These are phyloP conservation scores for Gerris lacustris DNA, from an alignment of 2,888 invertebrate genomes.

Conservation along the genomic window DNA sequence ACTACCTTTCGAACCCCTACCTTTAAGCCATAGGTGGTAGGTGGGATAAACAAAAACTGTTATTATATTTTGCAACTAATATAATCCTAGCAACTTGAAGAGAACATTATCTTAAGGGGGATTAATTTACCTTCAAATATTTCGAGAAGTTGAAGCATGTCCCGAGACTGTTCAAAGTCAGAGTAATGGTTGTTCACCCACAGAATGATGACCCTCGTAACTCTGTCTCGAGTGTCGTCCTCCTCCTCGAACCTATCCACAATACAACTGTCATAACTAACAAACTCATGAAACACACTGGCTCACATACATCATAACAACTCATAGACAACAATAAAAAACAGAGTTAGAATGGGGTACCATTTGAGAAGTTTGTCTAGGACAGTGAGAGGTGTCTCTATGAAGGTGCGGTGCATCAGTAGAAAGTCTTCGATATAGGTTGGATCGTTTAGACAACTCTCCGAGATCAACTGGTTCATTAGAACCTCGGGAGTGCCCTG, in stretches of 20 bases:
- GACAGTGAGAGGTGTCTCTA: slow-evolving; percentile 71
- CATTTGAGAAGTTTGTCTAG: slow-evolving; percentile 77
- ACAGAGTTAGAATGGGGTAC: slow-evolving; percentile 35
- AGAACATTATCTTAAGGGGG: background rate
- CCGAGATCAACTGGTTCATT: slow-evolving; percentile 87
- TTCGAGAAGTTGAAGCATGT: slow-evolving; percentile 93
- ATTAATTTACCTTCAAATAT: slow-evolving; percentile 56
- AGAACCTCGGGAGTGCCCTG: slow-evolving; percentile 75
- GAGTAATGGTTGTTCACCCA: slow-evolving; percentile 99
- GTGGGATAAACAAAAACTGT: too few species aligned
- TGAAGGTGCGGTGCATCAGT: slow-evolving; percentile 90
- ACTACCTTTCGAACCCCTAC: too few species aligned
- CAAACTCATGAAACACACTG: background rate
- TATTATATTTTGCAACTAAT: too few species aligned
- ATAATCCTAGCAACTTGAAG: too few species aligned
- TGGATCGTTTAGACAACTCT: slow-evolving; percentile 84
- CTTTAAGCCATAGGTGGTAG: too few species aligned
- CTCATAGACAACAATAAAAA: too few species aligned
- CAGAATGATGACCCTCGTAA: slow-evolving; percentile 85
- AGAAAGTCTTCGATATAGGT: slow-evolving; percentile 99
- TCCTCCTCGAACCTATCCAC: slow-evolving; percentile 56
- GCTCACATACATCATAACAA: background rate
- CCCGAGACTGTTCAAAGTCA: slow-evolving; percentile 89
- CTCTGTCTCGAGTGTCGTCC: slow-evolving; percentile 60
- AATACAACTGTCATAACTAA: background rate